phyloP scores from a whole-genome alignment of 2,797 vertebrate genomes.

The Megaceryle alcyon region DNA sequence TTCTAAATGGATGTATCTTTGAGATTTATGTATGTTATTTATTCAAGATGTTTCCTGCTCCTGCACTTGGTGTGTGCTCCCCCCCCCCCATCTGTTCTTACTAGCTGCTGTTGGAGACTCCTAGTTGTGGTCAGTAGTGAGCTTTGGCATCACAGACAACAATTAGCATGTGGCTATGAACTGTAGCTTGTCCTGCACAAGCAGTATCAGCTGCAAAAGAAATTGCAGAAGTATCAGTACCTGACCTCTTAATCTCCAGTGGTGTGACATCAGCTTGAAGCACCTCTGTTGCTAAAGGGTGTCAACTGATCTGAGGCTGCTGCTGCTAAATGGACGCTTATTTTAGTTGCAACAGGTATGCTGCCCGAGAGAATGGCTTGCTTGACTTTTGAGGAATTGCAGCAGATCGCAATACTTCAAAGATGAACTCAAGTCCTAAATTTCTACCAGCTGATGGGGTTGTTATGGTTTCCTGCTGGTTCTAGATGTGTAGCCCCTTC shows the following conservation, averaged over 20 bases:
- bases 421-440: not conserved
- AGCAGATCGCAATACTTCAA: not conserved
- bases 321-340: not conserved
- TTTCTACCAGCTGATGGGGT: not conserved
- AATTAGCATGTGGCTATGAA: not conserved
- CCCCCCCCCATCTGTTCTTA: not conserved
- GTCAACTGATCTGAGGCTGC: not conserved
- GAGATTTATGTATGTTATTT: not conserved
- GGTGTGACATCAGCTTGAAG: not conserved
- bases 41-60: not conserved
- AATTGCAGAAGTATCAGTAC: not conserved
- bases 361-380: not conserved
- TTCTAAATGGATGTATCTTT: not conserved
- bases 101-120: not conserved
- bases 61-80: not conserved
- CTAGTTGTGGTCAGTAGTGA: not conserved
- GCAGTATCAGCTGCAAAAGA: not conserved
- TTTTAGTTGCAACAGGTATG: not conserved
- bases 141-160: not conserved
- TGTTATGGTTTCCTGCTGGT: not conserved
- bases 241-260: not conserved
- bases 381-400: not conserved
- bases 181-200: not conserved
- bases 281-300: not conserved
- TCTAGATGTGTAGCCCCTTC: not conserved